These are phyloP conservation scores for Danio rerio DNA, from an alignment of 2,113 vertebrate genomes.

Conservation along the genomic window DNA sequence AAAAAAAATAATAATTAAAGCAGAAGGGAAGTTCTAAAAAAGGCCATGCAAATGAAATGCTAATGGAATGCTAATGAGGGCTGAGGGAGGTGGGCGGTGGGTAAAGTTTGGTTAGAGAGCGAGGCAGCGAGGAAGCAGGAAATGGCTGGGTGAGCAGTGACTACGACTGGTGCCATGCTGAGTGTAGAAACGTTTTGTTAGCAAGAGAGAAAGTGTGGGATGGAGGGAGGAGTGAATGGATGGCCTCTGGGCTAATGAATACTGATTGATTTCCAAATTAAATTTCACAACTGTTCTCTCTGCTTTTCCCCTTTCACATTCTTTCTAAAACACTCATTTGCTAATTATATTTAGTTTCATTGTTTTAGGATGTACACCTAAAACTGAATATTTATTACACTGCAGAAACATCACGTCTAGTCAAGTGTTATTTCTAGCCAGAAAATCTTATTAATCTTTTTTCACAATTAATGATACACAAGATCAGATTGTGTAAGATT, in stretches of 20 bases:
- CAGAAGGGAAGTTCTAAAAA: constrained; percentile 56
- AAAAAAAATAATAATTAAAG: constrained; percentile 53
- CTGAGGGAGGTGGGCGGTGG: constrained; percentile 70
- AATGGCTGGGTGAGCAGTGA: constrained; percentile 78
- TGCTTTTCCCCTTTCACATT: constrained; percentile 33
- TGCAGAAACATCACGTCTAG: too few relatives aligned
- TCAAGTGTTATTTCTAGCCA: too few relatives aligned
- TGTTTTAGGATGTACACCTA: too few relatives aligned
- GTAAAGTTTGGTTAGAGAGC: constrained; percentile 80
- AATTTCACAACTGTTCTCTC: constrained; percentile 57
- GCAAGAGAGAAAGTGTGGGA: constrained; percentile 49
- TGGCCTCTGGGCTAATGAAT: constrained; percentile 61
- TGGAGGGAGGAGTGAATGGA: constrained; percentile 36
- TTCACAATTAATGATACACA: too few relatives aligned
- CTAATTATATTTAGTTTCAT: constrained; percentile 7
- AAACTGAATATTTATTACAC: too few relatives aligned
- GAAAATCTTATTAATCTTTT: too few relatives aligned
- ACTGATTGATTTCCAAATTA: constrained; percentile 67
- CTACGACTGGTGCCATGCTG: constrained; percentile 62
- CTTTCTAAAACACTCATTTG: not conserved
- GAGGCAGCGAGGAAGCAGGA: constrained; percentile 68
- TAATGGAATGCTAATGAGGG: constrained; percentile 84
- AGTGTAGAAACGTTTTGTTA: constrained; percentile 69
- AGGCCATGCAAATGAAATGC: constrained; percentile 77
- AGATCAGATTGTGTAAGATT: too few relatives aligned